Evolutionary conservation across 2,888 invertebrate genomes (phyloP).

Genomic region (Agonum fuliginosum): DNA sequence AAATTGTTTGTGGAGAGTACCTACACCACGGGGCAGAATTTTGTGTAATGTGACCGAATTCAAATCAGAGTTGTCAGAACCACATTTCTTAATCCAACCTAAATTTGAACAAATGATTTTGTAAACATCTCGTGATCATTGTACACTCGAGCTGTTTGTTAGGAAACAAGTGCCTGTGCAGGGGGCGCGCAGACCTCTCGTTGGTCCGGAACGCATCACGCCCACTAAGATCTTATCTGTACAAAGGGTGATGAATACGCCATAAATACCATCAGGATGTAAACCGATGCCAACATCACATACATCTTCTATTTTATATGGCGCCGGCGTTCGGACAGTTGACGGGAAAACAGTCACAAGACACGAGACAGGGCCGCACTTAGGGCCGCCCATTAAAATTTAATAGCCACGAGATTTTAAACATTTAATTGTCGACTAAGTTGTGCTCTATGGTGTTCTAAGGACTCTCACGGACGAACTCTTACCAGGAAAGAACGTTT

Average conservation of each 20-base stretch:
- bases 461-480: background rate
- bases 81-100: too few relatives aligned
- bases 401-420: slow-evolving; percentile 21
- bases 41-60: too few relatives aligned
- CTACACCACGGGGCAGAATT: too few relatives aligned
- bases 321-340: slow-evolving; percentile 52
- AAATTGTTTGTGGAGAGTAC: too few relatives aligned
- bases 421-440: slow-evolving; percentile 17
- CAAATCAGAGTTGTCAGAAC: too few relatives aligned
- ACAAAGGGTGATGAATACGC: slow-evolving; percentile 59
- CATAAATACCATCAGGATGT: slow-evolving; percentile 57
- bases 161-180: slow-evolving; percentile 4
- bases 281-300: slow-evolving; percentile 57
- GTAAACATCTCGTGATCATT: too few relatives aligned
- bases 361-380: slow-evolving; percentile 38
- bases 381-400: slow-evolving; percentile 39
- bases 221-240: slow-evolving; percentile 55
- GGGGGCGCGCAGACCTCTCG: background rate
- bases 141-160: slow-evolving; percentile 4
- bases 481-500: slow-evolving; percentile 8
- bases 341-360: slow-evolving; percentile 43
- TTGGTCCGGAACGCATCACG: slow-evolving; percentile 30
- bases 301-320: slow-evolving; percentile 60
- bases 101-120: too few relatives aligned
- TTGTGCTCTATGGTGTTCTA: background rate